Percentiles rank a stretch among this genome's conserved stretches.
Evolutionary conservation across 2,888 invertebrate genomes (phyloP).

Genomic region (Nemotelus pantherinus): DNA sequence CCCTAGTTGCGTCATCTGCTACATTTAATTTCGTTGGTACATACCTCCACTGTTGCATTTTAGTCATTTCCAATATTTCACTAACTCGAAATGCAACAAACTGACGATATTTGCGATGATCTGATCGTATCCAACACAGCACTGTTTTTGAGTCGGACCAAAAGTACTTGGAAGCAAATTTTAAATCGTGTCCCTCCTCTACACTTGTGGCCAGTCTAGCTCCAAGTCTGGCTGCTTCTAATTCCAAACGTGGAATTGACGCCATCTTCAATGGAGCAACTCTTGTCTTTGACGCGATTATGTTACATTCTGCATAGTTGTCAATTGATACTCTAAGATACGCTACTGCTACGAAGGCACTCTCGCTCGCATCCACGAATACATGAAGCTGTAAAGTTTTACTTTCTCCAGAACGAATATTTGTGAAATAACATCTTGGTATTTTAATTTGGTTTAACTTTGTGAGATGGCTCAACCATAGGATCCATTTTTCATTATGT

Average conservation of each 20-base stretch:
- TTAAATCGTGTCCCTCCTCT: slow-evolving; percentile 44
- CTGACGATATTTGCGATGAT: no score
- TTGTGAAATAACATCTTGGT: no score
- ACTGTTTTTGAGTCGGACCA: slow-evolving; percentile 1
- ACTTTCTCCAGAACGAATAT: no score
- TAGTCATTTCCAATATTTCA: no score
- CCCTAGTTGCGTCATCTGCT: no score
- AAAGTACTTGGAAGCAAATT: slow-evolving; percentile 7
- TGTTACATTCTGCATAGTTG: no score
- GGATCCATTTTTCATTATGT: slow-evolving; percentile 49
- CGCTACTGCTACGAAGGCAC: slow-evolving; percentile 30
- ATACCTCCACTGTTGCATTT: no score
- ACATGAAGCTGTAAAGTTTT: no score
- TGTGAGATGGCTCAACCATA: slow-evolving; percentile 48
- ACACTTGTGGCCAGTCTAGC: slow-evolving; percentile 46
- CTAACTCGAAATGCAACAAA: no score
- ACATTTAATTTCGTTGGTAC: no score
- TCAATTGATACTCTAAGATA: slow-evolving; percentile 48
- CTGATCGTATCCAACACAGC: neutral
- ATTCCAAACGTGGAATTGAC: slow-evolving; percentile 53
- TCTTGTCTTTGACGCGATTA: slow-evolving; percentile 50
- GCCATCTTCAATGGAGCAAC: slow-evolving; percentile 53
- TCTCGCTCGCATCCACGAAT: no score
- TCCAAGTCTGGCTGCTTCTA: slow-evolving; percentile 52
- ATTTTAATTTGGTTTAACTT: no score